Percentiles rank a stretch among this genome's conserved stretches.
These are phyloP conservation scores for Lagorchestes hirsutus DNA, from an alignment of 2,797 vertebrate species.

Conservation along the genomic window DNA sequence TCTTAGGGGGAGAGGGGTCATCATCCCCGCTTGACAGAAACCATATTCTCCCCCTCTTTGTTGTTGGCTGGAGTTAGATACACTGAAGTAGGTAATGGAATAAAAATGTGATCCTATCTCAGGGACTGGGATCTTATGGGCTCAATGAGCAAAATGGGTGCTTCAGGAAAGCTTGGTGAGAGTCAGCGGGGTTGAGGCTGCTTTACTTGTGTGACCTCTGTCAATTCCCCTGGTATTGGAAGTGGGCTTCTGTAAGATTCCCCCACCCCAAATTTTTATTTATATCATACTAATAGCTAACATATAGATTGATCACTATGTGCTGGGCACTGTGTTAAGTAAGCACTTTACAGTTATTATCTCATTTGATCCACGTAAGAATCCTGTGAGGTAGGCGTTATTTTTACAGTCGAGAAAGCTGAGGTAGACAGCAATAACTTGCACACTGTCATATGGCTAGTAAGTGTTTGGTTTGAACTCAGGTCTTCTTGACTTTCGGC, in stretches of 20 bases:
- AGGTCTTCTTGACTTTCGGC: neutral
- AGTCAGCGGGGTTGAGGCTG: neutral
- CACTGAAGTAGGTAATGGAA: neutral
- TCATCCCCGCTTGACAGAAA: neutral
- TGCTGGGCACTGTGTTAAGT: neutral
- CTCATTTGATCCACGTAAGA: neutral
- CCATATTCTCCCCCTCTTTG: neutral
- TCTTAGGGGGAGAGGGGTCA: neutral
- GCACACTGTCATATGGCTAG: neutral
- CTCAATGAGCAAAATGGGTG: no score
- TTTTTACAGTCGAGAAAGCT: neutral
- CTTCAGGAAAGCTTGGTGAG: neutral
- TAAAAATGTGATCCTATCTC: neutral
- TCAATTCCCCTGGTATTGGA: neutral
- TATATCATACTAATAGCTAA: neutral
- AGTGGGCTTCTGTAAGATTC: neutral
- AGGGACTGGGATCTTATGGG: neutral
- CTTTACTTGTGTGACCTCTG: neutral
- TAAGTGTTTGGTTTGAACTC: neutral
- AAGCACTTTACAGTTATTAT: neutral
- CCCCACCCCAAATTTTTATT: neutral
- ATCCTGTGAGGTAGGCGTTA: neutral
- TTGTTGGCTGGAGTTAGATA: slow-evolving; percentile 27
- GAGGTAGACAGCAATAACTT: neutral
- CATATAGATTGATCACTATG: neutral